Evolutionary conservation across 1,140 invertebrate genomes (phyloP), one percentile per base, ranked within the genome.

Genomic region (Oedothorax gibbosus): DNA sequence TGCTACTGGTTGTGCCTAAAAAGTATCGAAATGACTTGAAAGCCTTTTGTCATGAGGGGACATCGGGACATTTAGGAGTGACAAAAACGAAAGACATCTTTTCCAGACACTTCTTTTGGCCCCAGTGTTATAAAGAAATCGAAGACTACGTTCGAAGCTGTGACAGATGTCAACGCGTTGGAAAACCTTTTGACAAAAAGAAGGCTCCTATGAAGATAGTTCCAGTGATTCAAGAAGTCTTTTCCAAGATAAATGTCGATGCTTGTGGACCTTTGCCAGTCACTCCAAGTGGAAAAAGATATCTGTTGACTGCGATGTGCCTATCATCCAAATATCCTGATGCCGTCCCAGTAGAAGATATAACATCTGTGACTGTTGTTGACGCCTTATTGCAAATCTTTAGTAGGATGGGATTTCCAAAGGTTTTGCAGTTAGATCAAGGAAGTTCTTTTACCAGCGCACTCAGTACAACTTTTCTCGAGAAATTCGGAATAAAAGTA

Each of bases 71-170:
- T n/a, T 71, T 62, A 7, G 79, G 79, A 18, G 12, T 49, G 10
- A 81, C 79, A 2, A 81, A 81, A 81, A 65, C 66, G 11, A 81
- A 81, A 18, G 56, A 72, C 12, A 18, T 6, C 10, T 4, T 81
- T 4, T 4, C 8, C 6, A 21, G 20, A 49, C 49, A 49, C 72
- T 81, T 50, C 60, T 49, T 50, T 81, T 66, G 66, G n/a, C n/a
- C n/a, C n/a, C 53, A 72, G 49, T 81, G 66, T 60, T 71, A n/a
- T 10, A 57, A 72, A 60, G 66, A 81, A 7, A 71, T 71, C 1
- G 66, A 81, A 60, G 21, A 71, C 11, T 81, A 3, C 64, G 79
- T 81, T 2, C 15, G n/a, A 60, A 60, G 4, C 7, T 81, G 66
- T 72, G 20, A 81, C 18, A 0, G 11, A 2, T 81, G 79, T 50